Conservation (phyloP, 2,113 vertebrate genomes). For the Mus pahari region DNA sequence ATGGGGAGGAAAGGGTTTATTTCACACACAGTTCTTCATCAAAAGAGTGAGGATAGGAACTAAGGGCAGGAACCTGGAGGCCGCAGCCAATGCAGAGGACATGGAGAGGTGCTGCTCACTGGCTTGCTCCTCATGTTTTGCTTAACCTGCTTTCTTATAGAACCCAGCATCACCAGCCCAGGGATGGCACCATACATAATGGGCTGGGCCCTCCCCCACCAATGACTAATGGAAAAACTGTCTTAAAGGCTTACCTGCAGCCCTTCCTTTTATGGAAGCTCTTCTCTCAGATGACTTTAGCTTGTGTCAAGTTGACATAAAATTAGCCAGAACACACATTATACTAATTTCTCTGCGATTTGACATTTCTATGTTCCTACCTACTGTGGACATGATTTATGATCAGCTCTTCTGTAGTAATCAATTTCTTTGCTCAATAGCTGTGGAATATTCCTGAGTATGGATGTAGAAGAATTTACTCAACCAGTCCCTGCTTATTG, state of each 20-base stretch:
- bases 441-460: neutral
- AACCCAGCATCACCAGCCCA: neutral
- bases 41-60: neutral
- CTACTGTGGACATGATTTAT: neutral
- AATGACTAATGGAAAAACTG: neutral
- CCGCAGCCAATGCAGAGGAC: neutral
- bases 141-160: neutral
- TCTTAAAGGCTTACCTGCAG: neutral
- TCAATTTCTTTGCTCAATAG: neutral
- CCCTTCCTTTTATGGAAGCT: too few species aligned
- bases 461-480: conserved; percentile 10
- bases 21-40: neutral
- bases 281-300: neutral
- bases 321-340: neutral
- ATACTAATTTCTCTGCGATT: conserved; percentile 14
- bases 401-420: neutral
- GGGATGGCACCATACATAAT: neutral
- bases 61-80: neutral
- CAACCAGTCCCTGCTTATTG: neutral
- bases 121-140: neutral
- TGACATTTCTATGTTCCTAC: conserved; percentile 44
- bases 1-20: neutral
- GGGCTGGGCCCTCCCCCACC: neutral
- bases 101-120: neutral
- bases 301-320: neutral